Percentiles rank a stretch among this genome's conserved stretches.
phyloP scores from a whole-genome alignment of 2,888 invertebrate species.

The Pseudoips prasinana region DNA sequence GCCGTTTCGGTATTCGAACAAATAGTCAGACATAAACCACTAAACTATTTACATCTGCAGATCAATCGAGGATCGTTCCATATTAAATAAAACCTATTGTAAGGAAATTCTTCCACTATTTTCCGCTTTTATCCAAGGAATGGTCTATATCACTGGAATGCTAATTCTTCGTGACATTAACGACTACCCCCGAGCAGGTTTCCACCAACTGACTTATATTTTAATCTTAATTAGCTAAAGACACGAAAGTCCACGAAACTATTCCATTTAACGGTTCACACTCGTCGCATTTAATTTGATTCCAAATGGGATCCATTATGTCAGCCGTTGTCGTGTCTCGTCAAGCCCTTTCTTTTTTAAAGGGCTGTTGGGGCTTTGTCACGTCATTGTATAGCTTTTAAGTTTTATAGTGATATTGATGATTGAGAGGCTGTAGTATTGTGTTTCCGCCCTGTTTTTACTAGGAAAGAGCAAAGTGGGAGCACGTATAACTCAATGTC shows the following conservation, averaged over 20 bases:
- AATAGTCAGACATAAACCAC: too few species aligned
- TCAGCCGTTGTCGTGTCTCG: constrained; percentile 22
- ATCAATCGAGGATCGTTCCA: too few species aligned
- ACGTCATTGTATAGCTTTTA: constrained; percentile 14
- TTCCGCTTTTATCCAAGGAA: too few species aligned
- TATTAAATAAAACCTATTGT: too few species aligned
- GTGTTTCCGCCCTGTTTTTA: too few species aligned
- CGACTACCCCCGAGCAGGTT: constrained; percentile 11
- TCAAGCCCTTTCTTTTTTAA: constrained; percentile 33
- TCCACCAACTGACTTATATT: constrained; percentile 6
- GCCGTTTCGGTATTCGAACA: too few species aligned
- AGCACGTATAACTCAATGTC: too few species aligned
- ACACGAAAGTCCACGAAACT: constrained; percentile 10
- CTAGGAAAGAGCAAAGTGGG: too few species aligned
- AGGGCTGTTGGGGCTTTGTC: constrained; percentile 23
- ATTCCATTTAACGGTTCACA: constrained; percentile 23
- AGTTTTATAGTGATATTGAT: constrained; percentile 23
- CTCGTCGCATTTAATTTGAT: constrained; percentile 38
- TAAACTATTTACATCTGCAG: too few species aligned
- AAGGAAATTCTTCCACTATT: too few species aligned
- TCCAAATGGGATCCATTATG: constrained; percentile 41
- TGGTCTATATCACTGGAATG: not conserved
- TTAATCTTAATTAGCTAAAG: constrained; percentile 24
- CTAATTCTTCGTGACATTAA: constrained; percentile 14
- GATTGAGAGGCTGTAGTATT: constrained; percentile 24